These are phyloP conservation scores for Tachina fera DNA, from an alignment of 2,888 invertebrate genomes.

Conservation along the genomic window DNA sequence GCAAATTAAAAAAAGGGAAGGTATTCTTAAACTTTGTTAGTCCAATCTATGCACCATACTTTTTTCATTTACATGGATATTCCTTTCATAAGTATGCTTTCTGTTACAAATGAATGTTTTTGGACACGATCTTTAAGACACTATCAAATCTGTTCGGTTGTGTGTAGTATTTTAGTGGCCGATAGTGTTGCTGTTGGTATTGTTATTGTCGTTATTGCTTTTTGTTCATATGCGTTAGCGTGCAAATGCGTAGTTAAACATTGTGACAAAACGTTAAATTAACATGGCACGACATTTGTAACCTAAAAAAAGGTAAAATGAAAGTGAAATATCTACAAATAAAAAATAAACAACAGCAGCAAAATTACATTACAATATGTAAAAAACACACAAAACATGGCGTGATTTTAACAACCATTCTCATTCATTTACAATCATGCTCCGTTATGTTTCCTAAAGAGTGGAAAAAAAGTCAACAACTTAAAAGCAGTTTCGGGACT, in stretches of 20 bases:
- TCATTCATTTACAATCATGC: conserved; percentile 47
- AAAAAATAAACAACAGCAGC: conserved; percentile 28
- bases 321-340: conserved; percentile 49
- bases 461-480: conserved; percentile 10
- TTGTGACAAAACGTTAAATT: conserved; percentile 75
- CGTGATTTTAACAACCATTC: conserved; percentile 67
- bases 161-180: background rate
- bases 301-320: conserved; percentile 62
- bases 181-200: background rate
- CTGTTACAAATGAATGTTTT: conserved; percentile 33
- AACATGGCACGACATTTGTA: conserved; percentile 74
- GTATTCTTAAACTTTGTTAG: too few species aligned
- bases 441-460: conserved; percentile 51
- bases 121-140: conserved; percentile 51
- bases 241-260: conserved; percentile 75
- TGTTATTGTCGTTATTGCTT: conserved; percentile 11
- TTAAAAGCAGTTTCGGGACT: conserved; percentile 42
- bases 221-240: conserved; percentile 68
- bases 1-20: too few species aligned
- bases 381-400: conserved; percentile 53
- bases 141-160: conserved; percentile 21
- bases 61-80: too few species aligned
- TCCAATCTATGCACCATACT: too few species aligned
- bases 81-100: too few species aligned
- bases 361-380: conserved; percentile 47